A percentile compares a stretch with the other conserved stretches of the same genome.
These are phyloP conservation scores for Acleris holmiana DNA, from an alignment of 2,888 invertebrate species.

Conservation along the genomic window DNA sequence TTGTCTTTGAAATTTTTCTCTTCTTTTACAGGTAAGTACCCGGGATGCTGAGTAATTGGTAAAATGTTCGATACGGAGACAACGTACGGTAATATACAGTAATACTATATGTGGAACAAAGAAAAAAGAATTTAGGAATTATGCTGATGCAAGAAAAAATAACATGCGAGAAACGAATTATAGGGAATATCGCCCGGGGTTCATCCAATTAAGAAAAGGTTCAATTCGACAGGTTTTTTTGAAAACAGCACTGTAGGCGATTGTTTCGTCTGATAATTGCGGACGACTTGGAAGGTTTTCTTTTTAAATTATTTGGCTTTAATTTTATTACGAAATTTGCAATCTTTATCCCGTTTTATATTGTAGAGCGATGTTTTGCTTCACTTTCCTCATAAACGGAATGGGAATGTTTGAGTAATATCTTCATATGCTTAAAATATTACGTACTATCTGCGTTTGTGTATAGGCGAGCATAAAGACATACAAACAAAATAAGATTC, in stretches of 20 bases:
- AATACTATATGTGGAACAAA: constrained; percentile 18
- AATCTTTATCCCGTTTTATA: no score
- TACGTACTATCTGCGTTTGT: no score
- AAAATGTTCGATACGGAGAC: constrained; percentile 24
- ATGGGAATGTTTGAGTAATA: no score
- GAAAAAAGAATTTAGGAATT: constrained; percentile 23
- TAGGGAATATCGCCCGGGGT: constrained; percentile 34
- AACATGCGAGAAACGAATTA: constrained; percentile 29
- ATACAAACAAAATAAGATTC: no score
- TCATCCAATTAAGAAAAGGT: constrained; percentile 41
- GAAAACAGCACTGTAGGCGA: constrained; percentile 13
- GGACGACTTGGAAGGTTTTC: constrained; percentile 23
- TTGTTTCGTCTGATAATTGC: constrained; percentile 36
- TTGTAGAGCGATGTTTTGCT: no score
- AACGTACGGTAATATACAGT: constrained; percentile 17
- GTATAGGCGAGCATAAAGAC: no score
- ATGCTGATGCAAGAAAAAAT: constrained; percentile 31
- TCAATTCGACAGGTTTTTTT: constrained; percentile 34
- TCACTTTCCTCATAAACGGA: no score
- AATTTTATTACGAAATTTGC: no score
- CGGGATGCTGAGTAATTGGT: constrained; percentile 40
- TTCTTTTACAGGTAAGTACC: constrained; percentile 70
- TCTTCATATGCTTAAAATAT: no score
- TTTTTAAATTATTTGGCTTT: background rate
- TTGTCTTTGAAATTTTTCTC: constrained; percentile 35